Conservation (phyloP, 2,113 vertebrate genomes). For the Mus spicilegus region DNA sequence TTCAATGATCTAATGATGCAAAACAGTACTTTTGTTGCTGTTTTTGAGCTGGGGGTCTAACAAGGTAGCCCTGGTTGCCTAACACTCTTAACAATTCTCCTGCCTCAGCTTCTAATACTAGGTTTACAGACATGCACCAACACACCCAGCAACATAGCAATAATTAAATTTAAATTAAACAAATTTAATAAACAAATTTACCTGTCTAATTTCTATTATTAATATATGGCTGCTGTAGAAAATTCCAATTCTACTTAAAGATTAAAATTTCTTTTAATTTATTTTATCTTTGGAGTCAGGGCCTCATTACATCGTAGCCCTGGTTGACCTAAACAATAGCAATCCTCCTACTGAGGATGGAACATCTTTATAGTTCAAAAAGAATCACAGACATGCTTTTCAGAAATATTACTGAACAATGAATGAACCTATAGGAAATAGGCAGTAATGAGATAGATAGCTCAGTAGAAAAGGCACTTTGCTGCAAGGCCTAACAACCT, state of each 20-base stretch:
- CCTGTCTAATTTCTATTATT: constrained; percentile 40
- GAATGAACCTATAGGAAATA: not conserved
- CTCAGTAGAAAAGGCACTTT: not conserved
- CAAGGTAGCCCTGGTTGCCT: not conserved
- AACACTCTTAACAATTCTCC: not conserved
- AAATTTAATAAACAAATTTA: too few species aligned
- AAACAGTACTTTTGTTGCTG: not conserved
- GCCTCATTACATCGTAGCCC: not conserved
- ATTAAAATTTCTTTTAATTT: not conserved
- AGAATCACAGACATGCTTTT: not conserved
- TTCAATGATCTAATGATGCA: constrained; percentile 3
- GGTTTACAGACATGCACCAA: not conserved
- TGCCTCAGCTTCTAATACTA: not conserved
- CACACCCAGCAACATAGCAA: not conserved
- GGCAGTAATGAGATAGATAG: not conserved
- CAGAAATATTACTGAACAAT: not conserved
- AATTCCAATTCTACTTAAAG: constrained; percentile 18
- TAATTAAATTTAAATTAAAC: constrained; percentile 37
- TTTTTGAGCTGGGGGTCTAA: not conserved
- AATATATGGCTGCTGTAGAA: constrained; percentile 38
- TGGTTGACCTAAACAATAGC: not conserved
- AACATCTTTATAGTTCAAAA: constrained; percentile 51
- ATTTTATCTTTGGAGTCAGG: not conserved
- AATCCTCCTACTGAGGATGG: not conserved
- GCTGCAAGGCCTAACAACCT: not conserved